Evolutionary conservation across 2,797 vertebrate species (phyloP).

Genomic region (Acanthurus tractus): DNA sequence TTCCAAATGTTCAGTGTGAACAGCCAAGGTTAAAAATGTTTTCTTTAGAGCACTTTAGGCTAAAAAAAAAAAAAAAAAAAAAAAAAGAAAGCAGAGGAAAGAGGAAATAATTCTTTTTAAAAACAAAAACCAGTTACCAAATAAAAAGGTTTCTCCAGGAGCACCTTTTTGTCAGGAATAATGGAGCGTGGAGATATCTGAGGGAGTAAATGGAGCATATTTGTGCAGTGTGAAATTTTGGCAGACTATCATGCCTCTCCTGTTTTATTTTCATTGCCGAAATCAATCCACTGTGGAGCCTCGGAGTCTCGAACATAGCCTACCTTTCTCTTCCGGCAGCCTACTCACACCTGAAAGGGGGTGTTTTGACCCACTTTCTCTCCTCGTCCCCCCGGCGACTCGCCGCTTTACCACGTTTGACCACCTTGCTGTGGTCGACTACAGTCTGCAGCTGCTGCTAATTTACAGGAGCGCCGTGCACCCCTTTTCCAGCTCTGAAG

Average conservation of each 20-base stretch:
- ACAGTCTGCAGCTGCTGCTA: slow-evolving; percentile 84
- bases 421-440: slow-evolving; percentile 82
- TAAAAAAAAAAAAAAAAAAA: slow-evolving; percentile 14
- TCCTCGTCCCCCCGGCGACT: slow-evolving; percentile 74
- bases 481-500: slow-evolving; percentile 75
- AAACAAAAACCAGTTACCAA: slow-evolving; percentile 36
- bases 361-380: slow-evolving; percentile 86
- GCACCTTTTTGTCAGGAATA: slow-evolving; percentile 56
- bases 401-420: slow-evolving; percentile 81
- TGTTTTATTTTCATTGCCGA: slow-evolving; percentile 68
- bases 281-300: slow-evolving; percentile 68
- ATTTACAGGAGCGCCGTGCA: slow-evolving; percentile 79
- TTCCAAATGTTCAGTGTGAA: slow-evolving; percentile 23
- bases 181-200: slow-evolving; percentile 49
- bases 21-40: slow-evolving; percentile 15
- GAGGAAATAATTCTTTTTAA: slow-evolving; percentile 14
- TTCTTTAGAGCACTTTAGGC: slow-evolving; percentile 8
- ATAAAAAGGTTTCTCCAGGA: slow-evolving; percentile 46
- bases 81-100: neutral
- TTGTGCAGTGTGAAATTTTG: slow-evolving; percentile 71
- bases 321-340: slow-evolving; percentile 60
- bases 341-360: slow-evolving; percentile 73
- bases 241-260: slow-evolving; percentile 60
- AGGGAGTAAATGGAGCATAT: slow-evolving; percentile 70
- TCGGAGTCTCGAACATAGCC: slow-evolving; percentile 62